Evolutionary conservation across 1,140 invertebrate genomes (phyloP).

Genomic region (Aphis gossypii): DNA sequence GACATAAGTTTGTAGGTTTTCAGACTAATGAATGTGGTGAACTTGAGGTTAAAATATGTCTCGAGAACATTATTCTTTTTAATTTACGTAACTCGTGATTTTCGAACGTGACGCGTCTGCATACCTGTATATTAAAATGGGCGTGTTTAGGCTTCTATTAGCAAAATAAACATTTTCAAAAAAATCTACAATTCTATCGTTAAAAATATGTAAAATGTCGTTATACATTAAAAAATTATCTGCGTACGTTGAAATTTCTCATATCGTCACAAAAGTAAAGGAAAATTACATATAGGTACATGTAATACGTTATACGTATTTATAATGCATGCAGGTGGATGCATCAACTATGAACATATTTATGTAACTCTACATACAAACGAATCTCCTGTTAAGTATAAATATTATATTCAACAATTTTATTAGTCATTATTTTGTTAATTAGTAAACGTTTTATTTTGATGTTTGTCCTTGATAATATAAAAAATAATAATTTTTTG

Average conservation of each 20-base stretch:
- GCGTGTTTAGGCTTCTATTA: not conserved
- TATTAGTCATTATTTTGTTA: no score
- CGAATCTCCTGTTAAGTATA: no score
- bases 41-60: not conserved
- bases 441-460: no score
- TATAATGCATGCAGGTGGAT: no score
- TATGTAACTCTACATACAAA: no score
- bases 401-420: no score
- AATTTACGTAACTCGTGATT: not conserved
- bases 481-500: no score
- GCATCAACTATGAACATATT: no score
- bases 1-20: slow-evolving; percentile 20
- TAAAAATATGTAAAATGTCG: not conserved
- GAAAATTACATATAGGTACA: not conserved
- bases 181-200: not conserved
- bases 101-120: not conserved
- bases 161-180: not conserved
- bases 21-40: not conserved
- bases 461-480: no score
- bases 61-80: not conserved
- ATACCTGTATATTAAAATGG: not conserved
- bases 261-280: not conserved
- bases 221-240: not conserved
- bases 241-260: not conserved
- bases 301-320: no score